Percentiles rank a stretch among this genome's conserved stretches.
phyloP scores from a whole-genome alignment of 2,797 vertebrate species.

The Cynopterus sphinx region DNA sequence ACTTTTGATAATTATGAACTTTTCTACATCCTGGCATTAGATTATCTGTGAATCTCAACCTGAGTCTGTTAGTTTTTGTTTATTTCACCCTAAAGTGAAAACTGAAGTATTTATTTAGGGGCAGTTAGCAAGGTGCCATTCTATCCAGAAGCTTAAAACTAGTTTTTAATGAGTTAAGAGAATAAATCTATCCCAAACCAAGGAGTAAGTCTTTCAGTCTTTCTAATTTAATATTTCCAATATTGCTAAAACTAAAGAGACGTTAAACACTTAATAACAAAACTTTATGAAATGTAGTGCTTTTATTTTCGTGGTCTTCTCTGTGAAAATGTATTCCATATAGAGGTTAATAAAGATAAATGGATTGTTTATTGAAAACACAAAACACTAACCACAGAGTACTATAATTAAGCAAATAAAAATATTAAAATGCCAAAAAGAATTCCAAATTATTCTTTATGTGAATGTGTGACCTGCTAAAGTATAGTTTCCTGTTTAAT shows the following conservation, averaged over 20 bases:
- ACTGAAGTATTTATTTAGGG: background rate
- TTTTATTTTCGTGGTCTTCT: background rate
- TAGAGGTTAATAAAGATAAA: conserved; percentile 73
- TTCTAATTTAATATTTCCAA: conserved; percentile 23
- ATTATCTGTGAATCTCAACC: background rate
- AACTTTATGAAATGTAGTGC: conserved; percentile 36
- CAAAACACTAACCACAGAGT: conserved; percentile 41
- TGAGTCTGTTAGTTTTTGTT: background rate
- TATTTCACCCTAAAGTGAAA: background rate
- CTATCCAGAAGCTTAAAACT: background rate
- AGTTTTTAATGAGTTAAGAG: background rate
- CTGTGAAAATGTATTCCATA: conserved; percentile 40
- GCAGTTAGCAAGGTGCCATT: background rate
- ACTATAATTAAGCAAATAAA: conserved; percentile 67
- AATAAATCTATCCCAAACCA: background rate
- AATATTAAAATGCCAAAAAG: conserved; percentile 60
- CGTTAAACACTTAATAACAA: conserved; percentile 40
- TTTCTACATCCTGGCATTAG: background rate
- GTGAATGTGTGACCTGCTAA: background rate
- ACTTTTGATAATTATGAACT: background rate
- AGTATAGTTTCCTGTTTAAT: background rate
- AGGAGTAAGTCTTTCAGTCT: background rate
- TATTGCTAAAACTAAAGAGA: background rate
- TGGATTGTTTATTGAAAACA: conserved; percentile 66
- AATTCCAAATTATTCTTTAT: background rate